Evolutionary conservation across 1,140 invertebrate genomes (phyloP), one percentile per base, ranked within the genome.

Genomic region (Armadillidium nasatum): DNA sequence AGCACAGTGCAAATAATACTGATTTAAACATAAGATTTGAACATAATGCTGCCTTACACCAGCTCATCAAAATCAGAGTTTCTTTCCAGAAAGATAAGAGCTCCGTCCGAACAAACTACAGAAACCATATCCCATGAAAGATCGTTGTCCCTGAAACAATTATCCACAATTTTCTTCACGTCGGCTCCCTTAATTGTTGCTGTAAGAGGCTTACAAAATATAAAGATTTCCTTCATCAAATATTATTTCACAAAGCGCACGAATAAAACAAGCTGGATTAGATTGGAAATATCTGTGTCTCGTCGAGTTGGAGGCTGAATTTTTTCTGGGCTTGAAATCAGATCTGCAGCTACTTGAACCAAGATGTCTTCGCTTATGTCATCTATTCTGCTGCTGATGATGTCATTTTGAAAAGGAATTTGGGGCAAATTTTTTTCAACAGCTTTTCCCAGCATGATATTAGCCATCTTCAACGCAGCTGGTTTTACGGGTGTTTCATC

Each of bases 91-190:
- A 75, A 76, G 71, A 50, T 72, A 50, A 21, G 76, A 77, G 72
- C 76, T 75, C 33, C 6, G 72, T 77, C 74, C 76, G 73, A 77
- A 77, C 74, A 73, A 74, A 74, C 45, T 74, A n/a, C 60, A 44
- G 71, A 77, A 75, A 77, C 76, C 76, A 77, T 76, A 77, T 77
- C 44, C 72, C 74, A 77, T 44, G 76, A 77, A 77, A 77, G 76
- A 46, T 33, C 33, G 33, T 77, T 76, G 76, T 77, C 76, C 75
- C 72, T 77, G 76, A 77, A 77, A 72, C 76, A 77, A 72, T 77
- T 33, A 77, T 75, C 76, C 72, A 76, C 76, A 76, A 77, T 74
- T 60, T 77, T 75, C 71, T 77, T 77, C 22, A 44, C 72, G 72
- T 77, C 76, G 74, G 76, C 76, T 77, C 67, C 74, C 44, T 75